Conservation (phyloP, 2,113 vertebrate genomes). For the Corydoras sp. region DNA sequence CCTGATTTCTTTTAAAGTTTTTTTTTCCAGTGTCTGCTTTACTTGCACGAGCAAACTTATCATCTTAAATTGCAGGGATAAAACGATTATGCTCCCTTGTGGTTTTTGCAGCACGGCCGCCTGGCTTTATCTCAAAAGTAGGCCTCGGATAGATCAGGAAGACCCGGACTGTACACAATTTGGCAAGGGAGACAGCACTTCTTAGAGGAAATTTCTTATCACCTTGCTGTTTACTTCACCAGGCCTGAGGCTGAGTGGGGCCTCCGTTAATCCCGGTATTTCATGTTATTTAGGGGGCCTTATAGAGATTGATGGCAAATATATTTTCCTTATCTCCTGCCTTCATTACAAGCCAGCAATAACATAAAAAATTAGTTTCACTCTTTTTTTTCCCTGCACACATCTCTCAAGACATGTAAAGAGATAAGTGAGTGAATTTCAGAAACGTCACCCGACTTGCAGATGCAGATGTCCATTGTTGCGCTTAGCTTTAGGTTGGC, state of each 20-base stretch:
- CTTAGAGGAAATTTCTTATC: slow-evolving; percentile 43
- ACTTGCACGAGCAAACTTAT: slow-evolving; percentile 23
- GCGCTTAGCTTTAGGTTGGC: neutral
- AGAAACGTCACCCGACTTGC: neutral
- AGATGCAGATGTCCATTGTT: neutral
- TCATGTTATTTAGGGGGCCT: slow-evolving; percentile 32
- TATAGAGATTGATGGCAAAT: slow-evolving; percentile 41
- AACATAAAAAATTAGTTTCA: neutral
- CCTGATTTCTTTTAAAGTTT: neutral
- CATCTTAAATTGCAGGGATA: slow-evolving; percentile 35
- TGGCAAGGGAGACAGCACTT: neutral
- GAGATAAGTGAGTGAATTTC: neutral
- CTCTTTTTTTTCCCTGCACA: neutral
- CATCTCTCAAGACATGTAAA: neutral
- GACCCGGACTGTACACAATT: slow-evolving; percentile 32
- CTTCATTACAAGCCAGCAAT: slow-evolving; percentile 9
- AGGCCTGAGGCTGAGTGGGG: slow-evolving; percentile 12
- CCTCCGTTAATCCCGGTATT: slow-evolving; percentile 41
- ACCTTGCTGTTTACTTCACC: slow-evolving; percentile 41
- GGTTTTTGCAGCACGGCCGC: neutral
- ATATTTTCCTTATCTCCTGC: slow-evolving; percentile 47
- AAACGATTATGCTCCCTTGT: slow-evolving; percentile 22
- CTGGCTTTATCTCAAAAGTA: slow-evolving; percentile 1
- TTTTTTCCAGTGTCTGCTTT: neutral
- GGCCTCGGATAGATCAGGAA: neutral